These are phyloP conservation scores for Cryptoleucopteryx plumbea DNA, from an alignment of 2,113 vertebrate species.

Conservation along the genomic window DNA sequence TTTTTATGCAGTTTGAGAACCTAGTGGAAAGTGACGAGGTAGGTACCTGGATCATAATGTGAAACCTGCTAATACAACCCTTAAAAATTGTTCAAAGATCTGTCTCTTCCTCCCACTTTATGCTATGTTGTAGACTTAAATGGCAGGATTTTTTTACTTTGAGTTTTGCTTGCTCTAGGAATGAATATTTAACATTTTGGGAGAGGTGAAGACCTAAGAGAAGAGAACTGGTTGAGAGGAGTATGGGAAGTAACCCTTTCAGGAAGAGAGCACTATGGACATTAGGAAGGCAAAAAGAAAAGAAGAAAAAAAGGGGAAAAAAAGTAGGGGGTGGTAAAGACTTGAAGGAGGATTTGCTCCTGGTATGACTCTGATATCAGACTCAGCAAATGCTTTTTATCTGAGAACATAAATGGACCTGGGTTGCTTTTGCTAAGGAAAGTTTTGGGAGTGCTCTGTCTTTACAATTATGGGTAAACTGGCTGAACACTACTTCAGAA, in stretches of 20 bases:
- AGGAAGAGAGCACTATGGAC: not conserved
- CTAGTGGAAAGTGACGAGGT: conserved; percentile 75
- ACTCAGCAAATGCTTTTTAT: not conserved
- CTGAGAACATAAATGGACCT: not conserved
- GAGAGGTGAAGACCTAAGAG: not conserved
- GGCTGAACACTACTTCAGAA: not conserved
- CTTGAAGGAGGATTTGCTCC: not conserved
- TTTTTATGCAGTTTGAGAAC: conserved; percentile 81
- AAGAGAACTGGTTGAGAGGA: not conserved
- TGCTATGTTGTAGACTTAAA: not conserved
- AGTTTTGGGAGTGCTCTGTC: not conserved
- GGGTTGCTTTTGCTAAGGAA: not conserved
- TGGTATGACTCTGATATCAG: not conserved
- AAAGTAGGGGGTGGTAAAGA: not conserved
- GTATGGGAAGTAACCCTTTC: not conserved
- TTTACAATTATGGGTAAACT: not conserved
- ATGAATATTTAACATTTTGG: not conserved
- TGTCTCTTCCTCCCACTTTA: not conserved
- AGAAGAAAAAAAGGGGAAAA: not conserved
- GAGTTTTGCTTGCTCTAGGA: not conserved
- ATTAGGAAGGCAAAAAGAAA: not conserved
- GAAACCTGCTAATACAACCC: not conserved
- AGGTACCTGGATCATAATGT: conserved; percentile 22
- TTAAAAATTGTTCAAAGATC: not conserved
- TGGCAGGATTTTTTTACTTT: accelerated